Base-by-base conservation (phyloP, 2,888 invertebrate species). In the Cotesia congregata region DNA sequence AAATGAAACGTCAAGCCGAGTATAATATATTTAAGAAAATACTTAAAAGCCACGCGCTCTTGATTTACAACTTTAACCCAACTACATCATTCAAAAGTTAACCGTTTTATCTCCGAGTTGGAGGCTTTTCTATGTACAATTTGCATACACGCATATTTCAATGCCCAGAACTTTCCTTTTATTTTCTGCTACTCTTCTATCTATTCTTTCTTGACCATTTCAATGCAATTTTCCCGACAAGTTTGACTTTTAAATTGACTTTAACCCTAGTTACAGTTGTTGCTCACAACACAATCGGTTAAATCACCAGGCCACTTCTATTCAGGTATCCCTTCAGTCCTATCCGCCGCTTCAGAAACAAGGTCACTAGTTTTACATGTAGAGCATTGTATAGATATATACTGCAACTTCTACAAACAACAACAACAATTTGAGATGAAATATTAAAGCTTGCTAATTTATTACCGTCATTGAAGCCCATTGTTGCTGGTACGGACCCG, bases 11-110 rank as follows among this genome's bases (percentile, higher is more conserved):
- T 65, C 65, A 30, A 65, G 7, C 12, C 50, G 50, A 4, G 50
- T 50, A 50, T 50, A 50, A 50, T 50, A 50, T 50, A 50, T 50
- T 50, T 7, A 50, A 50, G 50, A 50, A 50, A 12, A 50, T 50
- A 64, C 59, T n/a, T 40, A 64, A 74, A 69, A 78, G 82, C 78
- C 83, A 83, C 83, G 85, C 80, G 84, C 82, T 62, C 65, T 77
- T 85, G 84, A 87, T 87, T 86, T 86, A 86, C 79, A 80, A 75
- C 76, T 78, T 77, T 7, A 71, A 62, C 62, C 15, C 12, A 9
- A 6, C 64, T 64, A 50, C 50, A 50, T 50, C 39, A 50, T n/a
- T 50, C n/a, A 65, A 72, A 83, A 83, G 80, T 78, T 78, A 80
- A 80, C 50, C 67, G 38, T 67, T 20, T 59, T 73, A 59, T 67